These are phyloP conservation scores for Jacana jacana DNA, from an alignment of 2,113 vertebrate species.

Conservation along the genomic window DNA sequence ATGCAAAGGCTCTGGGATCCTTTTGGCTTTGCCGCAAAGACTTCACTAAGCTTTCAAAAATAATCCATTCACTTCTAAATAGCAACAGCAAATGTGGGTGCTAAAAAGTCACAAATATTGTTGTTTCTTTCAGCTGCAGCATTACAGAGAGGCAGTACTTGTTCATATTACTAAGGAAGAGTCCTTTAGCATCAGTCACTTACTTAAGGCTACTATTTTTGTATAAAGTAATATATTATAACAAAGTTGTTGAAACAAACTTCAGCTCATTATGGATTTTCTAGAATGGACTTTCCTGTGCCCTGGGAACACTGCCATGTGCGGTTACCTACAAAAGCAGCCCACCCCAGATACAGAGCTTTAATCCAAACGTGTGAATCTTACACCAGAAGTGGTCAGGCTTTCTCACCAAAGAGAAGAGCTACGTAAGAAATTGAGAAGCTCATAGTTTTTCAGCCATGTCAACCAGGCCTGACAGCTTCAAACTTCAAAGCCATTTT, in stretches of 20 bases:
- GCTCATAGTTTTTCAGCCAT: neutral
- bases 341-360: neutral
- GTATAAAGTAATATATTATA: neutral
- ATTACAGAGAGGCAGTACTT: neutral
- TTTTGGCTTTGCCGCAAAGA: neutral
- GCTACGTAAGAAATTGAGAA: neutral
- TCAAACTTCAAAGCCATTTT: neutral
- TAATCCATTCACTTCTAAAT: neutral
- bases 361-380: neutral
- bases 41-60: neutral
- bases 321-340: neutral
- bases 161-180: neutral
- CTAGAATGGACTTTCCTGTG: neutral
- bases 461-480: neutral
- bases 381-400: neutral
- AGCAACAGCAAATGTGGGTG: neutral
- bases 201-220: neutral
- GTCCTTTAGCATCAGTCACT: neutral
- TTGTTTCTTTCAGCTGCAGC: neutral
- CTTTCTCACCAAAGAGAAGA: constrained; percentile 12
- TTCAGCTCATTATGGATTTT: neutral
- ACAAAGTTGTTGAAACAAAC: neutral
- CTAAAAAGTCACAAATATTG: neutral
- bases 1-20: neutral
- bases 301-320: neutral